Evolutionary conservation across 2,113 vertebrate genomes (phyloP).

Genomic region (Psittacula cyanocephala): DNA sequence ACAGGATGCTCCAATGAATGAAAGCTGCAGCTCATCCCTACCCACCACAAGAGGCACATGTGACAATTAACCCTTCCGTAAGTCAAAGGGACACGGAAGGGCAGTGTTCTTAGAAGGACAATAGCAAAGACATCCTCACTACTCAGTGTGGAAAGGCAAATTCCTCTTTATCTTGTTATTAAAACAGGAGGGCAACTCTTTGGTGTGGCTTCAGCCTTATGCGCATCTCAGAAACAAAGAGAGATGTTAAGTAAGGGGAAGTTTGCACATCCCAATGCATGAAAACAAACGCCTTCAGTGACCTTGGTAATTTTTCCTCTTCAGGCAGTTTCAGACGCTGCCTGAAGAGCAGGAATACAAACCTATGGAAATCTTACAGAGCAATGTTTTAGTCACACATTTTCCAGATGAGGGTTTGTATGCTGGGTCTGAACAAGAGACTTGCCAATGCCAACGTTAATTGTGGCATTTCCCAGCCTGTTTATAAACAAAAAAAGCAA

Average conservation of each 20-base stretch:
- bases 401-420: not conserved
- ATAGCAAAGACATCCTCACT: not conserved
- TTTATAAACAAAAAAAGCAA: not conserved
- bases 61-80: not conserved
- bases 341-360: not conserved
- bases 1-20: not conserved
- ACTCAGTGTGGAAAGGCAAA: not conserved
- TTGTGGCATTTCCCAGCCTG: not conserved
- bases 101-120: not conserved
- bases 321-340: not conserved
- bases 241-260: not conserved
- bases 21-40: not conserved
- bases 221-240: not conserved
- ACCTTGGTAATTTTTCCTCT: not conserved
- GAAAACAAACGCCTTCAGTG: not conserved
- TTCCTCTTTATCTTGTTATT: not conserved
- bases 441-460: not conserved
- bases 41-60: not conserved
- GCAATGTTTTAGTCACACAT: not conserved
- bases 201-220: not conserved
- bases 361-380: not conserved
- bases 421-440: not conserved
- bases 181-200: not conserved
- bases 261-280: not conserved
- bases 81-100: not conserved